Base-by-base conservation (phyloP, 2,113 vertebrate genomes). In the Poeciliopsis prolifica region DNA sequence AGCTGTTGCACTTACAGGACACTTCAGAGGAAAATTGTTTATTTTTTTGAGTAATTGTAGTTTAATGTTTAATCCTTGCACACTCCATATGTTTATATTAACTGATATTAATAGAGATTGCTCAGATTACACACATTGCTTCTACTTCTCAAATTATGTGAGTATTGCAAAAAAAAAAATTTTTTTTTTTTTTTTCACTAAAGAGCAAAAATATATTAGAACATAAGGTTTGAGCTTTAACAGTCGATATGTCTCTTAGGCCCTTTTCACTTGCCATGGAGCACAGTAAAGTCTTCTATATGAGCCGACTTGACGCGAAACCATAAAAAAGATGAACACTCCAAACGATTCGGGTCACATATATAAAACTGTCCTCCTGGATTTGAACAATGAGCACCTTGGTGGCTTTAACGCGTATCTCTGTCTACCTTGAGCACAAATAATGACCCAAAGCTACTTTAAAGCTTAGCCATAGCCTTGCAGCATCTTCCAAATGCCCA, bases 401-500 rank as follows among this genome's bases (percentile, higher is more conserved):
- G 35, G 30, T 22, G 48, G n/a, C n/a, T 4, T 76, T 31, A 33
- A 26, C 60, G 22, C 35, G 12, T 26, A 0, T 37, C 37, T 60
- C 60, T 42, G 61, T 58, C 64, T 40, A 60, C 14, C 30, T 68
- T 58, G 42, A 33, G 5, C 58, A 65, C 9, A 82, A 75, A 74
- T 26, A 82, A 77, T 37, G 29, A 58, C 29, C 68, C 19, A 0
- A 72, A 24, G 61, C 14, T 61, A 48, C 37, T 68, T 69, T 82
- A 76, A 77, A 73, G 65, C 80, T 78, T 68, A 54, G 44, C 75
- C 66, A 40, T 74, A 69, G 72, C 60, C 64, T 78, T 64, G 28
- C 7, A 13, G 67, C 62, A 68, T 84, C 85, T 48, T 83, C 77
- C 74, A 80, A 76, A 69, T 80, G 85, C 61, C 77, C 7, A 8